Evolutionary conservation across 2,113 vertebrate species (phyloP), one percentile per base, ranked within the genome.

Genomic region (Gnathonemus longibarbis): DNA sequence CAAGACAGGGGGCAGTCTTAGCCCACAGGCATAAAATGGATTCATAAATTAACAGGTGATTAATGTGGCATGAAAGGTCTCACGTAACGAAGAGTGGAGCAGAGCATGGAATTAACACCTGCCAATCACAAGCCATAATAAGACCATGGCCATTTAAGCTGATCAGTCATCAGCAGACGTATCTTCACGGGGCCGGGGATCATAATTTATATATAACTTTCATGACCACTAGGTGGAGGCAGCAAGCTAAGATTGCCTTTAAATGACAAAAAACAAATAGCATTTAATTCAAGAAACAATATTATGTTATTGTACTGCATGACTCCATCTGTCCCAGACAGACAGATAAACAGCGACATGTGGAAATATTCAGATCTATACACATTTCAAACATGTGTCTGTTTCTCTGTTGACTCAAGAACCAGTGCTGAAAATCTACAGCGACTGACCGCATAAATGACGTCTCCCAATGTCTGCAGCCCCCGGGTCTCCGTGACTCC

Each of bases 401-500:
- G 70, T 77, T 77, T 17, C 70, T 15, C 31, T 7, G n/a, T 27
- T 27, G 31, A 77, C 35, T 77, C 1, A 77, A 77, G 11, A 39
- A 31, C 27, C 13, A 77, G 70, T 77, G 70, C 1, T 39, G 31
- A 77, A 39, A 77, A 39, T 17, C 4, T n/a, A 77, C 70, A 77
- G 70, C 0, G 4, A 39, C 31, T 77, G 70, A 39, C 70, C 27
- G 58, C 58, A 74, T 35, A 31, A 92, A 89, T n/a, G 84, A 42
- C 15, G 58, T 87, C 88, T 92, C 92, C 13, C 91, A 19, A 91
- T 2, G 74, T 91, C 70, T 91, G 50, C 62, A 91, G 50, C 13
- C 92, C 92, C 92, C 90, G 88, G 88, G 89, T 92, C 77, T 92
- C 90, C 91, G 91, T 90, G 4, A 90, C 90, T 42, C 88, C 86